Percentiles rank a stretch among this genome's conserved stretches.
Conservation (phyloP, 1,140 invertebrate species). For the Ips typographus region DNA sequence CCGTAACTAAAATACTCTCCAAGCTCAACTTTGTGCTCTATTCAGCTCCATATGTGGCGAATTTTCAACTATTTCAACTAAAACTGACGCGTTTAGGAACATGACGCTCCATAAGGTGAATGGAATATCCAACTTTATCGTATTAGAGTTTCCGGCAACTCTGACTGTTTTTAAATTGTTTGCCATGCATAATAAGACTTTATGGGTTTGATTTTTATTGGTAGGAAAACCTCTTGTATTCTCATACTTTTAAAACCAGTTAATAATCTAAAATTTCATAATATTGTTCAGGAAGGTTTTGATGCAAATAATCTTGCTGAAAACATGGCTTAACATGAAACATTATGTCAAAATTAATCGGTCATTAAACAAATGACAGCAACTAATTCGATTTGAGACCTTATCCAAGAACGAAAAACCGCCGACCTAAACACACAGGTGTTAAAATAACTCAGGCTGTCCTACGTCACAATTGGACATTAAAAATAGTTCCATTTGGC, state of each 20-base stretch:
- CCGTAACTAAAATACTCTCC: no score
- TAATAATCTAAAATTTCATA: no score
- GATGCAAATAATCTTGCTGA: no score
- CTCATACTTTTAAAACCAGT: no score
- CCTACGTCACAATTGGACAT: conserved; percentile 35
- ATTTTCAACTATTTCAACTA: conserved; percentile 3
- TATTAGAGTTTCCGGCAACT: neutral
- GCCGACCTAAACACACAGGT: conserved; percentile 18
- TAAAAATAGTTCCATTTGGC: conserved; percentile 38
- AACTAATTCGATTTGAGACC: neutral
- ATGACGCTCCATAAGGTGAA: neutral
- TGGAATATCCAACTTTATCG: neutral
- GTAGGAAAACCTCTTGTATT: no score
- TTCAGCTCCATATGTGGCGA: neutral
- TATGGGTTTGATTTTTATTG: no score
- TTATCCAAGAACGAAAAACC: neutral
- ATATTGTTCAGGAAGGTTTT: no score
- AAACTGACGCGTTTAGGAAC: neutral
- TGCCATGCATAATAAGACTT: no score
- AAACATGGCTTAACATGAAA: no score
- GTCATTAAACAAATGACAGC: no score
- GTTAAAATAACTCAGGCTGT: conserved; percentile 20
- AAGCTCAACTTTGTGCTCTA: neutral
- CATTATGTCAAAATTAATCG: no score
- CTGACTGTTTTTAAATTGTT: no score